These are phyloP conservation scores for Scrobipalpa atriplicella DNA, from an alignment of 2,888 invertebrate genomes.

Conservation along the genomic window DNA sequence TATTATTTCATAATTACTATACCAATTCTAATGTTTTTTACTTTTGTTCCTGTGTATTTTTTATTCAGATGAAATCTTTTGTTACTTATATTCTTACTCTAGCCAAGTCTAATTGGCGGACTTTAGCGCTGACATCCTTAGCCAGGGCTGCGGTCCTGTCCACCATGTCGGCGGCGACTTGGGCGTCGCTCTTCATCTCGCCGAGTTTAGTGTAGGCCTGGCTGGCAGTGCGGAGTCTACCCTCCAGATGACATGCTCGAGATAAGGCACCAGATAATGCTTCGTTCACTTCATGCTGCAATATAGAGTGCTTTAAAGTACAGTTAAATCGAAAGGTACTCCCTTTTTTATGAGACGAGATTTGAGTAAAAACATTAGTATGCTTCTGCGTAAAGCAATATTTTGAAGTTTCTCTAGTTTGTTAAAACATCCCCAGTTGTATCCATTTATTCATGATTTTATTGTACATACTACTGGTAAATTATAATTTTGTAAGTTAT, in stretches of 20 bases:
- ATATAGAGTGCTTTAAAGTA: not conserved
- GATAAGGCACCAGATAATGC: constrained; percentile 88
- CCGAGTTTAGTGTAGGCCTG: constrained; percentile 92
- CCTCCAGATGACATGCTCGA: constrained; percentile 89
- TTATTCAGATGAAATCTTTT: not conserved
- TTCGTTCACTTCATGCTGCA: constrained; percentile 86
- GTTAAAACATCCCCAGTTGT: too few species aligned
- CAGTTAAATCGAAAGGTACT: too few species aligned
- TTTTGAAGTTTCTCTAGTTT: too few species aligned
- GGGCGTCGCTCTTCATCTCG: constrained; percentile 89
- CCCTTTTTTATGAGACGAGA: too few species aligned
- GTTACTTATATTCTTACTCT: constrained; percentile 83
- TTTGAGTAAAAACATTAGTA: too few species aligned
- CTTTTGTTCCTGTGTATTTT: too few species aligned
- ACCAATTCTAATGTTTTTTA: too few species aligned
- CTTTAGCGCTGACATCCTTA: constrained; percentile 97
- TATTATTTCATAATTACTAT: too few species aligned
- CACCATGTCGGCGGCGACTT: constrained; percentile 92
- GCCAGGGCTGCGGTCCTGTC: constrained; percentile 93
- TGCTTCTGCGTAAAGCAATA: too few species aligned
- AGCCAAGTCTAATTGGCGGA: constrained; percentile 95
- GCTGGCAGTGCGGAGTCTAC: constrained; percentile 90
- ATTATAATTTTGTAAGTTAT: too few species aligned
- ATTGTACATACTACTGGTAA: too few species aligned
- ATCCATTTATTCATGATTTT: too few species aligned